These are phyloP conservation scores for Ctenomys sociabilis DNA, from an alignment of 2,113 vertebrate genomes.

Conservation along the genomic window DNA sequence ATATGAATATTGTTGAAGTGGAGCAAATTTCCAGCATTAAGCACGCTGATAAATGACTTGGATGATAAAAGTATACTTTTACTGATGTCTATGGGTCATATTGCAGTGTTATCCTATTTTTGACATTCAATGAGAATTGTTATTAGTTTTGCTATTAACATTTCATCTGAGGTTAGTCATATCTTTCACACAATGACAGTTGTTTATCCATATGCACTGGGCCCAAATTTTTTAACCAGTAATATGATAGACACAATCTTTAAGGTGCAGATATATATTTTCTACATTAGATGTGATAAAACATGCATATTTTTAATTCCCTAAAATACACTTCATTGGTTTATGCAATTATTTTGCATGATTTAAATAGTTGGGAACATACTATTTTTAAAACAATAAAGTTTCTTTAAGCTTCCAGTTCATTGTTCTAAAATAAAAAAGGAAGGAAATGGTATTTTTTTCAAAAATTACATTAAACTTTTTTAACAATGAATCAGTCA, in stretches of 20 bases:
- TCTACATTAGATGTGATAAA: not conserved
- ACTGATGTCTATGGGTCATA: not conserved
- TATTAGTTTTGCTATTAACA: not conserved
- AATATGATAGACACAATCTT: not conserved
- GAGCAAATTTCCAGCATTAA: not conserved
- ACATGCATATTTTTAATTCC: not conserved
- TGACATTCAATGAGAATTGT: not conserved
- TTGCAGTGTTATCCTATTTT: not conserved
- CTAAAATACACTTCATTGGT: not conserved
- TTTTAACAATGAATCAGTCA: not conserved
- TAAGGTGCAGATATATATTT: not conserved
- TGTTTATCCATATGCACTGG: not conserved
- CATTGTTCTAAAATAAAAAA: constrained; percentile 14
- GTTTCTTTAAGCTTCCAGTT: not conserved
- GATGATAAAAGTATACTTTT: not conserved
- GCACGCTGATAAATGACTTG: not conserved
- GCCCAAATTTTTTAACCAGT: not conserved
- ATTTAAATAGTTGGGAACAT: constrained; percentile 19
- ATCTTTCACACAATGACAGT: not conserved
- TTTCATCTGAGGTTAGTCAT: not conserved
- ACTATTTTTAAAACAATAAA: not conserved
- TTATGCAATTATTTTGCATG: not conserved
- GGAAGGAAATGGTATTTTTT: not conserved
- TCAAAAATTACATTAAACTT: not conserved
- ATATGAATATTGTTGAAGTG: not conserved